Percentiles rank a stretch among this genome's conserved stretches.
phyloP scores from a whole-genome alignment of 2,888 invertebrate genomes.

The Bibio marci region DNA sequence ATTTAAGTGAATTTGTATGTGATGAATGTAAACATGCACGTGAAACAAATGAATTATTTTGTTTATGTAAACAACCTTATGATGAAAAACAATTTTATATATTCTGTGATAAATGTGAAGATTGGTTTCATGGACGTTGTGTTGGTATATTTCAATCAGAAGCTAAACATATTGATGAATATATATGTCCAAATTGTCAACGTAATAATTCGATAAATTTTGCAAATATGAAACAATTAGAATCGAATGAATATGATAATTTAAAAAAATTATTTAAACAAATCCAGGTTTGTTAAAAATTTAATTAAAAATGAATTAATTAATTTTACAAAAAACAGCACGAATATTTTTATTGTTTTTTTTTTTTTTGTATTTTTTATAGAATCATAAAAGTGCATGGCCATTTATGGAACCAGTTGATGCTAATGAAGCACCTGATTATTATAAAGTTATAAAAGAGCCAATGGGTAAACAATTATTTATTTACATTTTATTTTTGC shows the following conservation, averaged over 20 bases:
- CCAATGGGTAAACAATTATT: conserved; percentile 65
- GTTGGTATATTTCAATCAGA: conserved; percentile 89
- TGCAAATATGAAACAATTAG: conserved; percentile 76
- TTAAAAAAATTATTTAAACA: conserved; percentile 76
- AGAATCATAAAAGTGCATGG: conserved; percentile 92
- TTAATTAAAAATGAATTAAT: conserved; percentile 6
- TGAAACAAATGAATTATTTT: conserved; percentile 85
- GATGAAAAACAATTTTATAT: conserved; percentile 98
- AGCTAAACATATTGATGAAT: conserved; percentile 89
- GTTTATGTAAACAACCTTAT: conserved; percentile 89
- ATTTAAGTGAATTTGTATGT: conserved; percentile 79
- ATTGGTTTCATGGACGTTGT: conserved; percentile 98
- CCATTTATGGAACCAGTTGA: conserved; percentile 97
- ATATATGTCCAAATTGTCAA: conserved; percentile 91
- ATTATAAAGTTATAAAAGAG: conserved; percentile 88
- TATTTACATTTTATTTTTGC: neutral
- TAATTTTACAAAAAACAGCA: neutral
- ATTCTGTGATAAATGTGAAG: conserved; percentile 96
- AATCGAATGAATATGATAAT: conserved; percentile 62
- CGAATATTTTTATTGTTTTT: neutral
- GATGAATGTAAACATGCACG: conserved; percentile 69
- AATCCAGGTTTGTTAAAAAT: conserved; percentile 54
- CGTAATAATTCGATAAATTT: conserved; percentile 75
- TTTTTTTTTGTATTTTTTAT: conserved; percentile 12
- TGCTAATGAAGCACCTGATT: conserved; percentile 89